These are phyloP conservation scores for Leptinotarsa lineolata DNA, from an alignment of 1,140 invertebrate genomes.

Conservation along the genomic window DNA sequence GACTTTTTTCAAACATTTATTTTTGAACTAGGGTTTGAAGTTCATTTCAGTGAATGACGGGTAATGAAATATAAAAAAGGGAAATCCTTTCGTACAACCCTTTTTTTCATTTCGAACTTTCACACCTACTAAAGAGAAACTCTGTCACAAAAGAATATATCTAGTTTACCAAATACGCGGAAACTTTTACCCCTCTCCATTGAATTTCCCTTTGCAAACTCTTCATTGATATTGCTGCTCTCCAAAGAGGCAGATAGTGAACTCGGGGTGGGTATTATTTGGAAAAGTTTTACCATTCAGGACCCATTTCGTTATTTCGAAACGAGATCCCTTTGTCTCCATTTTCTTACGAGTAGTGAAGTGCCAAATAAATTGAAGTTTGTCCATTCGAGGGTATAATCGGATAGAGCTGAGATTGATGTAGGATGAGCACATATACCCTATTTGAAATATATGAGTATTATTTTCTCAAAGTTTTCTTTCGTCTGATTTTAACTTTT, in stretches of 20 bases:
- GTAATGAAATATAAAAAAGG: too few species aligned
- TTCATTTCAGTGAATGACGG: too few species aligned
- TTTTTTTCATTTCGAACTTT: too few species aligned
- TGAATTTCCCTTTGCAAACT: background rate
- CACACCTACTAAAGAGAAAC: too few species aligned
- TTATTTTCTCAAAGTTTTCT: too few species aligned
- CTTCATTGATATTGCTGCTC: background rate
- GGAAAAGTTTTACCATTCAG: constrained; percentile 16
- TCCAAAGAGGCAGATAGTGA: constrained; percentile 12
- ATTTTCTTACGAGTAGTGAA: constrained; percentile 5
- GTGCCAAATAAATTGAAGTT: constrained; percentile 14
- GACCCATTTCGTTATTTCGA: constrained; percentile 3
- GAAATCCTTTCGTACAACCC: too few species aligned
- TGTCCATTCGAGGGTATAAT: constrained; percentile 6
- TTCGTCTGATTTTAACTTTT: too few species aligned
- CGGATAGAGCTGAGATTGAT: background rate
- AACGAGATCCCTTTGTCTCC: constrained; percentile 10
- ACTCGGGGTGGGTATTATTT: constrained; percentile 1
- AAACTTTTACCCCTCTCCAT: background rate
- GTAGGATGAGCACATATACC: background rate
- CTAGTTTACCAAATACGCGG: background rate
- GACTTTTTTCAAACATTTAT: too few species aligned
- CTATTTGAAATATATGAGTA: too few species aligned
- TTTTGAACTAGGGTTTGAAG: too few species aligned
- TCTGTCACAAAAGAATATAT: too few species aligned